A percentile compares a stretch with the other conserved stretches of the same genome.
Conservation (phyloP, 1,140 invertebrate genomes). For the Mesaphorura yosii region DNA sequence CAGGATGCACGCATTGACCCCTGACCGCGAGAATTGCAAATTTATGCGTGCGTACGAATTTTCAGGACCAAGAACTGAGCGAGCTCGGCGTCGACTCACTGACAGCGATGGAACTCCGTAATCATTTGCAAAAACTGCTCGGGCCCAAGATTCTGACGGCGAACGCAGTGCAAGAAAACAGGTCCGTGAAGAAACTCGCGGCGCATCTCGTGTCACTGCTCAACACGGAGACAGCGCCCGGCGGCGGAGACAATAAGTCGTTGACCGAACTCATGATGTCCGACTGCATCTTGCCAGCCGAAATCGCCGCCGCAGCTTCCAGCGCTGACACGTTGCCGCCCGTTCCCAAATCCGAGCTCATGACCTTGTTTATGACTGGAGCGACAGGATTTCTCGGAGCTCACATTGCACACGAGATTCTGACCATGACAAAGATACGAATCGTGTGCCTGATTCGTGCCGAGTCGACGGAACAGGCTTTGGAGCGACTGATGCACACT, state of each 20-base stretch:
- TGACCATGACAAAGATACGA: not conserved
- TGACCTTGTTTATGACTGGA: not conserved
- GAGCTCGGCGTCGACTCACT: constrained; percentile 17
- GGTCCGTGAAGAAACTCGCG: not conserved
- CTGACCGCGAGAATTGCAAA: no score
- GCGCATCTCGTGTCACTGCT: not conserved
- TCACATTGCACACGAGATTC: not conserved
- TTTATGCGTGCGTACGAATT: no score
- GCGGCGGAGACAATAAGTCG: no score
- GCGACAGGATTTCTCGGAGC: not conserved
- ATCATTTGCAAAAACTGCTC: constrained; percentile 5
- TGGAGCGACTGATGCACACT: not conserved
- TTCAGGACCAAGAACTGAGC: constrained; percentile 8
- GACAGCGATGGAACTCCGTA: constrained; percentile 14
- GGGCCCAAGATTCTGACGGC: not conserved
- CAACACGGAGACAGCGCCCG: not conserved
- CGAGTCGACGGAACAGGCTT: not conserved
- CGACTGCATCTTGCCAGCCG: no score
- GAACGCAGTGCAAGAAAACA: constrained; percentile 1
- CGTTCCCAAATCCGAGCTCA: no score
- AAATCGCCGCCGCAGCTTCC: no score
- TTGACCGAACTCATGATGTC: no score
- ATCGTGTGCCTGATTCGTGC: not conserved
- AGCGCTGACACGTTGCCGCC: no score
- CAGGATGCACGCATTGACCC: no score